These are phyloP conservation scores for Amblyjoppa proteus DNA, from an alignment of 2,888 invertebrate genomes.

Conservation along the genomic window DNA sequence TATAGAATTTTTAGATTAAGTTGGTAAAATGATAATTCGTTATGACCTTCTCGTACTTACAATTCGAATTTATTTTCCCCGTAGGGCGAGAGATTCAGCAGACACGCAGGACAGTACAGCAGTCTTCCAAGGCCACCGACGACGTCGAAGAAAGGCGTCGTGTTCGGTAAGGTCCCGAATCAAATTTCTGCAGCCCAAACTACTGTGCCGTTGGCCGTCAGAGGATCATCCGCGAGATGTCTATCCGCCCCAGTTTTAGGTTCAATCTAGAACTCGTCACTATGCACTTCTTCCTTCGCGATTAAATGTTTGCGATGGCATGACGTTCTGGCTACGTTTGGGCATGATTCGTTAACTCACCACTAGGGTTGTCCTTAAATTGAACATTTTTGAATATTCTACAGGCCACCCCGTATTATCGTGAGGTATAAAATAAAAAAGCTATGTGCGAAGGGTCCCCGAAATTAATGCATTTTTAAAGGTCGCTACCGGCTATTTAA, in stretches of 20 bases:
- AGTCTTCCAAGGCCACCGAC: conserved; percentile 90
- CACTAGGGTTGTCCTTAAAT: background rate
- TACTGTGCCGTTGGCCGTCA: conserved; percentile 83
- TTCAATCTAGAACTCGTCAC: conserved; percentile 84
- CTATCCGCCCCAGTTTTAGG: conserved; percentile 97
- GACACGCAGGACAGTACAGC: conserved; percentile 88
- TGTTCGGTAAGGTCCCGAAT: conserved; percentile 89
- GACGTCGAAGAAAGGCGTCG: conserved; percentile 88
- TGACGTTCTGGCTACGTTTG: conserved; percentile 39
- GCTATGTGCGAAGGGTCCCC: no score
- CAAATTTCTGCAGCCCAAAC: conserved; percentile 77
- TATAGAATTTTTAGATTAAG: background rate
- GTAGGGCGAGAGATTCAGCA: conserved; percentile 83
- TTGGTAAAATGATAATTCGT: conserved; percentile 12
- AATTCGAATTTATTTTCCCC: conserved; percentile 46
- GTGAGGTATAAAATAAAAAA: no score
- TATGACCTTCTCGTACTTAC: background rate
- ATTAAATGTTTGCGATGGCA: conserved; percentile 39
- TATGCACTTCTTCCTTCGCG: conserved; percentile 65
- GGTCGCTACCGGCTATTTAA: no score
- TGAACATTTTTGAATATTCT: no score
- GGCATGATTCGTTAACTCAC: conserved; percentile 10
- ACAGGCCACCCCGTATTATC: no score
- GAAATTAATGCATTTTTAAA: no score
- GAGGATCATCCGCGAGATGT: conserved; percentile 90